Base-by-base conservation (phyloP, 2,797 vertebrate genomes). In the Sylvilagus floridanus region DNA sequence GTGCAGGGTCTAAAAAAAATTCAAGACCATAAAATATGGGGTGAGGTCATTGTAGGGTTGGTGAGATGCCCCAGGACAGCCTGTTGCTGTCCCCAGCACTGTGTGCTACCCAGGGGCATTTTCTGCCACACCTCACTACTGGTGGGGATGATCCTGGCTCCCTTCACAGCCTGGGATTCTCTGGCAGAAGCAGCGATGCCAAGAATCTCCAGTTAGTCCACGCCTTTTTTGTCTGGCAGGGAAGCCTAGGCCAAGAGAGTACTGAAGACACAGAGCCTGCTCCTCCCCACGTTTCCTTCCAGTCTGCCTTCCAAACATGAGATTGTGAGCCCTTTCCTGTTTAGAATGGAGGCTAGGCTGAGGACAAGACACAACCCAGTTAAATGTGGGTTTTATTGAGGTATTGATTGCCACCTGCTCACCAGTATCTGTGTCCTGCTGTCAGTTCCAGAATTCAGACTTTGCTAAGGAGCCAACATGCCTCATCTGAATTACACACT, bases 381-480 rank as follows among this genome's bases (percentile, higher is more conserved):
- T 52, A n/a, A 85, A 50, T 30, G 10, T 19, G 52, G 42, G 37
- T 93, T 88, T 68, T 65, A 57, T 35, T 26, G 63, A 35, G 5
- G 7, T 22, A 37, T 35, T 60, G 68, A 71, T 57, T 62, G 42
- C 24, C 84, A 13, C 72, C 47, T 94, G 57, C 22, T 9, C 79
- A n/a, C 32, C 19, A 87, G 21, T n/a, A 71, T 52, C 22, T 69
- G 85, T 42, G 94, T 30, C 57, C 65, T 86, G 57, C 9, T 96
- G 11, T 88, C 57, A 68, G 30, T 42, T 83, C 78, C 54, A 84
- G 42, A 94, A 68, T 17, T 68, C 72, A 50, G 47, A 30, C 72
- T 91, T 76, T 88, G 57, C 63, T 90, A 54, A 84, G 91, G 76
- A 78, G 63, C 52, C 37, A 42, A 42, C 32, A 32, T 75, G 54